Evolutionary conservation across 2,888 invertebrate species (phyloP), one percentile per base, ranked within the genome.

Genomic region (Eumacrocentrus americanus): DNA sequence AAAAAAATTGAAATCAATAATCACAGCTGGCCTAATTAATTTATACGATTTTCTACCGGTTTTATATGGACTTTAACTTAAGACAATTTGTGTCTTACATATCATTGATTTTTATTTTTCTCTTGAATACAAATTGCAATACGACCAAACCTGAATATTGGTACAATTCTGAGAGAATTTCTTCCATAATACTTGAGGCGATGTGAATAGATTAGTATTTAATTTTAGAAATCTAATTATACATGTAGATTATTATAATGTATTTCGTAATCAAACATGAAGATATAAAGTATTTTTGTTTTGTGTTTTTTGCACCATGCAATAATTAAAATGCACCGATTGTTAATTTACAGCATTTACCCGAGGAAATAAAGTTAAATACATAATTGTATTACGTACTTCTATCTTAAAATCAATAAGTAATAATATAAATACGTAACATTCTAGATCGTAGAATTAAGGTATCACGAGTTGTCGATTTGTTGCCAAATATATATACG

Each of bases 401-500:
- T 51, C n/a, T n/a, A 50, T 46, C 56, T 60, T 55, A 48, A 44
- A 38, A 51, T 50, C 38, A 51, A 18, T 51, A 61, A 37, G 4
- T 52, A n/a, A n/a, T 38, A 38, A 37, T 38, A 38, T 52, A 38
- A 38, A 63, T 55, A 60, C 61, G 44, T 61, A 66, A 44, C 60
- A 64, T 64, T 60, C 60, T 46, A 25, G 22, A n/a, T 3, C 22
- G 50, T 66, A 66, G 55, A 38, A 23, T 55, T 64, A 62, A 62
- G 47, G 37, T 63, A 63, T 20, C 57, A 51, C 40, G 53, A 62
- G 64, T 63, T 51, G 59, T 66, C 64, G 62, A 70, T 71, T 66
- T 67, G 70, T 70, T 74, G 73, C 74, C 73, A 73, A 73, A 72
- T 71, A 73, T 67, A 72, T 67, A 35, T 18, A 55, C 29, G 46